A percentile compares a stretch with the other conserved stretches of the same genome.
Evolutionary conservation across 2,113 vertebrate genomes (phyloP).

Genomic region (Trematocara unimaculatum): DNA sequence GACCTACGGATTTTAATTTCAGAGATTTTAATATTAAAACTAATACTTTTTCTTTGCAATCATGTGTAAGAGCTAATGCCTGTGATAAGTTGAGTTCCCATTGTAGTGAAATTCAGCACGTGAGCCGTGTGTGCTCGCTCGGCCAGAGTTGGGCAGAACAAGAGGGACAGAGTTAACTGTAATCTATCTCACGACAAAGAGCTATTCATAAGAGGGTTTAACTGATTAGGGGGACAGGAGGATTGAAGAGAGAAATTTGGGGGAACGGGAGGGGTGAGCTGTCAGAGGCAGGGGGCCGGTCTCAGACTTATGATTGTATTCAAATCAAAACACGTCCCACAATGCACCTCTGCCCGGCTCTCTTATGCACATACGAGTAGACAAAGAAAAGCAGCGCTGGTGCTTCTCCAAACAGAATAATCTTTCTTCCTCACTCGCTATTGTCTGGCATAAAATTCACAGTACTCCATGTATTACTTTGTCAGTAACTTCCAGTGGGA

Average conservation of each 20-base stretch:
- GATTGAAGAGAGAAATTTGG: conserved; percentile 72
- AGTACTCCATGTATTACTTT: neutral
- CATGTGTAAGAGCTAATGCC: neutral
- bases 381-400: conserved; percentile 68
- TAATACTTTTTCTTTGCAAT: neutral
- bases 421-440: conserved; percentile 47
- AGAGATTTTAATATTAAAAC: neutral
- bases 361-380: conserved; percentile 60
- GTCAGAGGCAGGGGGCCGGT: conserved; percentile 41
- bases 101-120: conserved; percentile 22
- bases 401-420: conserved; percentile 61
- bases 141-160: conserved; percentile 32
- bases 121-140: conserved; percentile 26
- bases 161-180: conserved; percentile 73
- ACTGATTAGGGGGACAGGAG: conserved; percentile 73
- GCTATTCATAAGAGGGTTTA: conserved; percentile 80
- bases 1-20: neutral
- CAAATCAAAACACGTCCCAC: conserved; percentile 81
- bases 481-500: conserved; percentile 6
- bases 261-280: conserved; percentile 51
- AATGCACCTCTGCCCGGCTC: conserved; percentile 68
- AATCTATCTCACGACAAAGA: conserved; percentile 79
- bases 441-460: conserved; percentile 27
- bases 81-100: neutral
- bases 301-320: conserved; percentile 76